These are phyloP conservation scores for Hemaris fuciformis DNA, from an alignment of 2,888 invertebrate species.

Conservation along the genomic window DNA sequence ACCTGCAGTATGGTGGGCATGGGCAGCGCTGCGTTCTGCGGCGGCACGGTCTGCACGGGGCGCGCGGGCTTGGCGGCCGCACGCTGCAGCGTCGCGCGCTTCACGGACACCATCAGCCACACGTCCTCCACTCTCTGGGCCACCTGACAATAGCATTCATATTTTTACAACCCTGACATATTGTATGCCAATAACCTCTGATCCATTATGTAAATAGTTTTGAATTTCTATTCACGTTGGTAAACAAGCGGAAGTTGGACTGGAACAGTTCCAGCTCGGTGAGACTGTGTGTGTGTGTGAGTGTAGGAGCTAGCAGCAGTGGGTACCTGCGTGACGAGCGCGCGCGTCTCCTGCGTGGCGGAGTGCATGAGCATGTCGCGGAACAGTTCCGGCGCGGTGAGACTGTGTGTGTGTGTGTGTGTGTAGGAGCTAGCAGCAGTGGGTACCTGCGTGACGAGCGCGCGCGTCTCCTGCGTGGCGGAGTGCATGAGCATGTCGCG, in stretches of 20 bases:
- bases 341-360: background rate
- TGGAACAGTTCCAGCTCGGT: conserved; percentile 83
- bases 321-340: background rate
- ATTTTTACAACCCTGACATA: no score
- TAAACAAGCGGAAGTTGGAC: no score
- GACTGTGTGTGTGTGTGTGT: no score
- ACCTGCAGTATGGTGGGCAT: conserved; percentile 49
- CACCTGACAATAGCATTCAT: no score
- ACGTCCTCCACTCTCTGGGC: conserved; percentile 97
- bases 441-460: background rate
- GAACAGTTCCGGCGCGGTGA: no score
- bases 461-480: background rate
- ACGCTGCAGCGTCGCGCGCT: conserved; percentile 86
- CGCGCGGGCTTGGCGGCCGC: conserved; percentile 86
- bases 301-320: background rate
- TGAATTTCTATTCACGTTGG: no score
- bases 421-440: background rate
- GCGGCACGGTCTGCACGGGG: conserved; percentile 90
- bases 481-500: background rate
- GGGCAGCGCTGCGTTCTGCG: conserved; percentile 83
- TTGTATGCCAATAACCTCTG: no score
- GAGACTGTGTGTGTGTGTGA: no score
- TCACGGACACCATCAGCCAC: conserved; percentile 94
- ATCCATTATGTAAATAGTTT: no score
- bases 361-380: background rate